Base-by-base conservation (phyloP, 2,797 vertebrate genomes). In the Lagothrix lagotricha region DNA sequence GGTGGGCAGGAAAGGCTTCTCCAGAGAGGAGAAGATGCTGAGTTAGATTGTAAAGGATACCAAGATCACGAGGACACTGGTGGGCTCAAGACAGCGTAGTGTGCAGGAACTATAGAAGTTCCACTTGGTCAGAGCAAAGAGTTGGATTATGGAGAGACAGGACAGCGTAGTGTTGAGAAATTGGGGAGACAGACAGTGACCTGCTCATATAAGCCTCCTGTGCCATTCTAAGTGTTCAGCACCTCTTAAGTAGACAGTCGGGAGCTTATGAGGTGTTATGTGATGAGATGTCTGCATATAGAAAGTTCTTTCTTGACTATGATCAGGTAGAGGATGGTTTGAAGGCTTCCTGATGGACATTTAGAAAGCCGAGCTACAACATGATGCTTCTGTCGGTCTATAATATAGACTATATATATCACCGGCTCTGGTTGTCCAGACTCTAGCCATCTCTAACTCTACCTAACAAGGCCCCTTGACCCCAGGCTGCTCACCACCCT, bases 301-400 rank as follows among this genome's bases (percentile, higher is more conserved):
- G 52, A 57, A 86, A 77, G 61, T 41, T 72, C 76, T 17, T 48
- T 30, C 46, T 33, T 41, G 61, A 36, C 20, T 28, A 4, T 28
- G 87, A 48, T 39, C 57, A 19, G 4, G 73, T 15, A 36, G 26
- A 94, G 13, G 9, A 33, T 17, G 11, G 52, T 50, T 26, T 28
- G 19, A 50, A 81, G 84, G 28, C 85, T 50, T 85, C 67, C 70
- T 57, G 2, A 1, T 14, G 50, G 79, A 33, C 67, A 13, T 52
- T 58, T 77, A 24, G 44, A 57, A 84, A n/a, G n/a, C n/a, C n/a
- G 93, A 76, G 12, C 36, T 13, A 30, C 39, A 0, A n/a, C 28
- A 0, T 10, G 20, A 2, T 19, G 39, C 6, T 54, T 48, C 67
- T 33, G 24, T 19, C 48, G 76, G 70, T 46, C 44, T 33, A 0